Evolutionary conservation across 2,888 invertebrate genomes (phyloP).

Genomic region (Seladonia tumulorum): DNA sequence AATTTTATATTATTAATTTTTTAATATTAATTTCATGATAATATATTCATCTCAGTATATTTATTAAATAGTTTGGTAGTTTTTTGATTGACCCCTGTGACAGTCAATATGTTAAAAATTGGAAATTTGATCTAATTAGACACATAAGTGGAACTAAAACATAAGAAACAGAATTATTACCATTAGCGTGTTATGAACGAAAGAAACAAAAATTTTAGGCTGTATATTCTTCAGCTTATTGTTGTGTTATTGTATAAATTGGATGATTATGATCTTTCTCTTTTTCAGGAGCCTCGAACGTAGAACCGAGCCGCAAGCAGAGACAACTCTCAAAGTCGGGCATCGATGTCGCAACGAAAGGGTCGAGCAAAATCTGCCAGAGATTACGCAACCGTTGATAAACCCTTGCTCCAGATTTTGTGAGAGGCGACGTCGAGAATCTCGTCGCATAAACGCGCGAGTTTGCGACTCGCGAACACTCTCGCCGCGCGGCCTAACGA

Average conservation of each 20-base stretch:
- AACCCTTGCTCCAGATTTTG: constrained; percentile 39
- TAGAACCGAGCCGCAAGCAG: not conserved
- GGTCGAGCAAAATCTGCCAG: constrained; percentile 42
- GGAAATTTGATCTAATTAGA: not conserved
- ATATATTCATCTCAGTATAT: not conserved
- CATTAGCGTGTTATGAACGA: not conserved
- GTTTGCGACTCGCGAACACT: constrained; percentile 17
- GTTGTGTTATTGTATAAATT: not conserved
- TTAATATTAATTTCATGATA: not conserved
- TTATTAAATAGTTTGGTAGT: not conserved
- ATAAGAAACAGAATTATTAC: not conserved
- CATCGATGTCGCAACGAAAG: constrained; percentile 21
- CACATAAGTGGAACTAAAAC: not conserved
- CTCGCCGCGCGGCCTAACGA: constrained; percentile 11
- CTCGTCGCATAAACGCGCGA: constrained; percentile 13
- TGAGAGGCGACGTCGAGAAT: constrained; percentile 8
- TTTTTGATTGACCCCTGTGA: not conserved
- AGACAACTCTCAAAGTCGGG: not conserved
- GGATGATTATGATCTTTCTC: not conserved
- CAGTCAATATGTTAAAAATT: not conserved
- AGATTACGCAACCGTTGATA: constrained; percentile 47
- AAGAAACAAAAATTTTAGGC: not conserved
- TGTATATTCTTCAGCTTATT: too few relatives aligned
- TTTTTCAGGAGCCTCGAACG: not conserved
- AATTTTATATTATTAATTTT: not conserved